Evolutionary conservation across 2,888 invertebrate species (phyloP), one percentile per base, ranked within the genome.

Genomic region (Amphipoea oculea): DNA sequence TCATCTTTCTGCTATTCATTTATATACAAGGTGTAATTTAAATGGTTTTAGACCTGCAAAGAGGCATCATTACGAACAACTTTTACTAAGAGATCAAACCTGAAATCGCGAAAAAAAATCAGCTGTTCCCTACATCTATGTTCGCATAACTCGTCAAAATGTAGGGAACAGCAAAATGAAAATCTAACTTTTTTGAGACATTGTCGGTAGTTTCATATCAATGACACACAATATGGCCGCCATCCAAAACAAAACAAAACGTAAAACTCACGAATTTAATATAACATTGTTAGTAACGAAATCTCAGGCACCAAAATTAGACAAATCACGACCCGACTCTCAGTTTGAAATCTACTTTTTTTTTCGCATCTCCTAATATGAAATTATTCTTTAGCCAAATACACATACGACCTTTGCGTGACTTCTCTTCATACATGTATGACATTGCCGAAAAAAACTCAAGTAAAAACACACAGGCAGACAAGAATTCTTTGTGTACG

Each of bases 401-500:
- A 93, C 89, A 92, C 90, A 90, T 91, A 91, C 93, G 96, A 96
- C 96, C 96, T 96, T 96, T 92, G 91, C 94, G 94, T 96, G 96
- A 95, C 96, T 96, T 82, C 89, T 84, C 78, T 82, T 94, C 93
- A 91, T 92, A 94, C 93, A 95, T 94, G 94, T 94, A 96, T 96
- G 96, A 96, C 96, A 96, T 96, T 96, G 96, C 92, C 92, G 92
- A 83, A 84, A 95, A 96, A 95, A 94, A 92, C 91, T 88, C 89
- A 88, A 93, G 93, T 92, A 94, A 95, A 95, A 96, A 96, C 95
- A 92, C 83, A 91, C 92, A 90, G 89, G 91, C 95, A 94, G 93
- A 96, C 96, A 96, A 95, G 94, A 95, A 94, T 95, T 95, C 96
- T 95, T 96, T 96, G 96, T 96, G 92, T 93, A 92, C 93, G 96